phyloP scores from a whole-genome alignment of 2,113 vertebrate species.

The Struthidea cinerea region DNA sequence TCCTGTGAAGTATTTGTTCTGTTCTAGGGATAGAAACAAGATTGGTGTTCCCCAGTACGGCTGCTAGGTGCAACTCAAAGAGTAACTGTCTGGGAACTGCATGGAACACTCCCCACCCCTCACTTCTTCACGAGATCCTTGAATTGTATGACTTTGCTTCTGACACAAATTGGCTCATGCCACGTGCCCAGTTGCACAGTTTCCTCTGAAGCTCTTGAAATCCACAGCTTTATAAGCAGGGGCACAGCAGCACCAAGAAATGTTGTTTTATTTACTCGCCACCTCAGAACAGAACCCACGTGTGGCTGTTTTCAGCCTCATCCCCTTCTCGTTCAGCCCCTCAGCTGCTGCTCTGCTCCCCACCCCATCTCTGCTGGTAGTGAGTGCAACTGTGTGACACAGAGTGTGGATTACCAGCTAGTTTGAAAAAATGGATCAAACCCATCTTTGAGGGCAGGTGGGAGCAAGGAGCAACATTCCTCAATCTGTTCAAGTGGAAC shows the following conservation, averaged over 20 bases:
- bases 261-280: not conserved
- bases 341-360: not conserved
- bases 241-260: not conserved
- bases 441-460: not conserved
- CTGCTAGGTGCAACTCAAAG: not conserved
- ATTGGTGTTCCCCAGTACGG: accelerated
- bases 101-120: not conserved
- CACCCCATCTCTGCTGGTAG: not conserved
- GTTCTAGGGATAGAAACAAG: not conserved
- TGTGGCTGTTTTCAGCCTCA: not conserved
- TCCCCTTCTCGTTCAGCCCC: not conserved
- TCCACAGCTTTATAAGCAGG: not conserved
- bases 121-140: not conserved
- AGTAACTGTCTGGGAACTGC: not conserved
- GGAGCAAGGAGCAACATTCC: not conserved
- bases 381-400: too few species aligned
- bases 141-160: not conserved
- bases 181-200: not conserved
- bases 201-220: not conserved
- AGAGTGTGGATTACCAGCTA: not conserved
- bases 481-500: not conserved
- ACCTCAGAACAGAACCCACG: not conserved
- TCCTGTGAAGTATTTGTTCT: not conserved
- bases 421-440: not conserved
- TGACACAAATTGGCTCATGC: not conserved